Evolutionary conservation across 1,140 invertebrate genomes (phyloP), one percentile per base, ranked within the genome.

Genomic region (Portunus trituberculatus): DNA sequence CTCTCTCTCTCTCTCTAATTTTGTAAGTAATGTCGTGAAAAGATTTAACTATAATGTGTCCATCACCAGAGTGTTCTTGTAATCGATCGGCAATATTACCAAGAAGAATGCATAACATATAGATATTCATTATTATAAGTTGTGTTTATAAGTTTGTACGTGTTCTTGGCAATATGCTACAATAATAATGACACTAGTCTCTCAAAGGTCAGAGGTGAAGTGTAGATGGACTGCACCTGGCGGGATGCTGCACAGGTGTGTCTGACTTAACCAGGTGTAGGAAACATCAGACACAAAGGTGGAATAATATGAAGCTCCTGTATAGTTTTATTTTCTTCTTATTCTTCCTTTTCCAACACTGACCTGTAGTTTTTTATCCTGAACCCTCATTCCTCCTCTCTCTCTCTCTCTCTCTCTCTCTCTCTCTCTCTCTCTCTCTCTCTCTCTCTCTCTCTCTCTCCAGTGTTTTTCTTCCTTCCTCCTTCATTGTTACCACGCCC

Each of bases 371-470:
- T n/a, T 76, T 76, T n/a, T 8, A 3, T n/a, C 8, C 67, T n/a
- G 6, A n/a, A n/a, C 67, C 67, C 0, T 7, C n/a, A 76, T 76
- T 76, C 67, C 8, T 7, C 20, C 67, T 76, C 67, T 76, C 67
- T 76, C 67, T 76, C 67, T 76, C 67, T 76, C 67, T 76, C 67
- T 76, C 67, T 76, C 67, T 76, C 67, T 76, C 67, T 76, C 67
- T 76, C 67, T 76, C 67, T 76, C 67, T 76, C 67, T 76, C 67
- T 76, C 67, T 76, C 67, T 76, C 67, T 76, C 67, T 76, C 67
- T 76, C 67, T 76, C 67, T 76, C 67, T 76, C 67, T 76, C 67
- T 76, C 67, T 76, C 67, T 76, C 67, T 76, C 67, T 76, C 67
- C 20, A 1, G n/a, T 76, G 67, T 76, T n/a, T 76, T n/a, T 76